Evolutionary conservation across 2,888 invertebrate species (phyloP), one percentile per base, ranked within the genome.

Genomic region (Sturmia bella): DNA sequence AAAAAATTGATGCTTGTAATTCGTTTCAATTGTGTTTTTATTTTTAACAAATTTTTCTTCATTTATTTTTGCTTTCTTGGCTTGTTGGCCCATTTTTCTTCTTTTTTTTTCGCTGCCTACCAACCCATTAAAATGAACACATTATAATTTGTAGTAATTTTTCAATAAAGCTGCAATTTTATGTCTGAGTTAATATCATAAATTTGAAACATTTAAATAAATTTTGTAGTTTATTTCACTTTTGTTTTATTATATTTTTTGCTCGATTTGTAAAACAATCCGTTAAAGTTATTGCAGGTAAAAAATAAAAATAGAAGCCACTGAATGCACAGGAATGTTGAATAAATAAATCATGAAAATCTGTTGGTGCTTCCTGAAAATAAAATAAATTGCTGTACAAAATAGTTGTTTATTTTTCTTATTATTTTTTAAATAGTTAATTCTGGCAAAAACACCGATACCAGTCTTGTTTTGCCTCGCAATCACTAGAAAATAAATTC

Each of bases 111-210:
- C 17, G 59, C 32, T 78, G 64, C 43, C 52, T 68, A 12, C 54
- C 32, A 41, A 39, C 32, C 41, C 64, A 78, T 82, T 82, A 74
- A 70, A 70, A 59, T 70, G 59, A 78, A 73, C 70, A 82, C 82
- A 56, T 82, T 78, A 78, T 78, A 78, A 78, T 82, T 78, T 78
- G 57, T 13, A 59, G 68, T 78, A 24, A 82, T 82, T 78, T 82
- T 78, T 82, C 82, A 78, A 82, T 82, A 78, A 82, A 82, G 75
- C n/a, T 50, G 78, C 54, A 75, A 78, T 82, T 82, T 82, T 78
- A 75, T 82, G 78, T 82, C 75, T 45, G 45, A 59, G 15, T 78
- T 78, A 54, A 72, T 59, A 66, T 54, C 43, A 72, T 73, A 78
- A 66, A 78, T 73, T 73, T 66, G 32, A 69, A 76, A 54, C 43